Evolutionary conservation across 2,113 vertebrate species (phyloP), one percentile per base, ranked within the genome.

Genomic region (Phycodurus eques): DNA sequence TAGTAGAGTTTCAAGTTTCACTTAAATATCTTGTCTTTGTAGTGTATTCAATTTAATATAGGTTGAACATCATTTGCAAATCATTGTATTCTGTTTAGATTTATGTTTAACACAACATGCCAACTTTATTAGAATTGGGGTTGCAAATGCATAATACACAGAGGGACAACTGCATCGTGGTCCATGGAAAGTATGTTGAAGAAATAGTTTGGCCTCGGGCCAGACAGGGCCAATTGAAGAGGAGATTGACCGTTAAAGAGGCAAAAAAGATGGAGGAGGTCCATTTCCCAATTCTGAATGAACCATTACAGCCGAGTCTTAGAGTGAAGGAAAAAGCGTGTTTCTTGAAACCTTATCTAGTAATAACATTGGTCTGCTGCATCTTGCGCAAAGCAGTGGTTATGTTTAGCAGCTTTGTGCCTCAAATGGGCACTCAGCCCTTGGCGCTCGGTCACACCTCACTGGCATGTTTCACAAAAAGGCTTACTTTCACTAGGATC

Each of bases 181-280:
- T 35, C 33, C 11, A 47, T 35, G 54, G 66, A 75, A 67, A 65
- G 67, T 42, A 67, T 79, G 46, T 68, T 51, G 68, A 68, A 83
- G 74, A 78, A 81, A 88, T 78, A 35, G 73, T 70, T 80, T 72
- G 49, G 82, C 84, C 76, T 80, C 71, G 47, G 71, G 73, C 70
- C 73, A 85, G 88, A 88, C 82, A 88, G 80, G 83, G 75, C 74
- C 87, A 85, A 89, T 83, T 81, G 83, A 72, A 71, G 80, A 79
- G 74, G 85, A 88, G 84, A 91, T 89, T 90, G 86, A 78, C 78
- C 81, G 73, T 89, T 87, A 81, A 75, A 72, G 76, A 75, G 63
- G 71, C 64, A 39, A 76, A 70, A 75, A 82, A 80, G 82, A 86
- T 31, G 59, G 76, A 81, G 79, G 75, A 62, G 73, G 71, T 82